Base-by-base conservation (phyloP, 2,888 invertebrate genomes). In the Acleris holmiana region DNA sequence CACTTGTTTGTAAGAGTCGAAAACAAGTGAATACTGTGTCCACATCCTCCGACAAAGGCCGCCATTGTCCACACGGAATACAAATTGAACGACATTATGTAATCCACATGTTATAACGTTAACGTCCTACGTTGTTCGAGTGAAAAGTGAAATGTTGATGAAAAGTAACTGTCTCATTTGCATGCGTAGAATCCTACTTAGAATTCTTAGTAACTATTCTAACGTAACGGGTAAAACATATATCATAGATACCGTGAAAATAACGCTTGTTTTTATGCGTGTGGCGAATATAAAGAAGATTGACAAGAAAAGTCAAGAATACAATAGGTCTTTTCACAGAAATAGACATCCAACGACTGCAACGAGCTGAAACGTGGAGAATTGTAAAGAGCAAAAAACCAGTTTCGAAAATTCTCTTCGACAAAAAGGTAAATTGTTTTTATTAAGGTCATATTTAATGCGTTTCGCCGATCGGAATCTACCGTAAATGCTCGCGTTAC, bases 71-170 rank as follows among this genome's bases (percentile, higher is more conserved):
- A 57, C 47, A 23, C 7, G 1, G 64, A 64, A 64, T 64, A 59
- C 64, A 59, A 64, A 64, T 59, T 55, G 23, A 58, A 29, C 40
- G 44, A 13, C 48, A 54, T 64, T 64, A 64, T 64, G 64, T 64
- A 58, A 64, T 64, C 19, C 51, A 41, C 29, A 51, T 58, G 54
- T 48, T 47, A 35, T 25, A 48, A 17, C 41, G 49, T 49, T 56
- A 25, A 49, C 46, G 44, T 54, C 25, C 53, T 54, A 54, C 61
- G 51, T 53, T 63, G 57, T 63, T 58, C 17, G 41, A 40, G 53
- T 54, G 58, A 59, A 59, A 64, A 64, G 64, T 58, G 64, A 64
- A 64, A 64, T 55, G 41, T 44, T 21, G 64, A 41, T 23, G 60
- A 53, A 61, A 61, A 54, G 61, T 54, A 54, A 48, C 61, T 54